Evolutionary conservation across 2,797 vertebrate genomes (phyloP).

Genomic region (Enteromius trimaculatus): DNA sequence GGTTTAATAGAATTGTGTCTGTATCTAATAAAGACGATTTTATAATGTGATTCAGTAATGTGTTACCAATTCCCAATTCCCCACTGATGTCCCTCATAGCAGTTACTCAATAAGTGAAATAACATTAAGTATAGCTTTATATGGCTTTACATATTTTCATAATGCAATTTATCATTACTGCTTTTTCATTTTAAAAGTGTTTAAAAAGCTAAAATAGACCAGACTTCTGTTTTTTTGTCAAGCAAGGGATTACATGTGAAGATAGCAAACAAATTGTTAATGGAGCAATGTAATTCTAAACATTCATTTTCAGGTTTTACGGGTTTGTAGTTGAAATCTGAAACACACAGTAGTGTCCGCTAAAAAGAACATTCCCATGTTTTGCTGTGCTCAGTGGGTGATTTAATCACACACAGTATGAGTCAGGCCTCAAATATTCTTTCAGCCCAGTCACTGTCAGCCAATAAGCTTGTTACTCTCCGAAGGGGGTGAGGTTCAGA

Average conservation of each 20-base stretch:
- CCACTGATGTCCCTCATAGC: not conserved
- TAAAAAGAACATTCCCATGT: constrained; percentile 32
- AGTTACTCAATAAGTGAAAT: not conserved
- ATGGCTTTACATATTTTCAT: not conserved
- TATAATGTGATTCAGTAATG: constrained; percentile 5
- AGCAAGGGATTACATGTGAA: not conserved
- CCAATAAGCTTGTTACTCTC: not conserved
- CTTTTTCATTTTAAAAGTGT: not conserved
- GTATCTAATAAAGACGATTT: constrained; percentile 13
- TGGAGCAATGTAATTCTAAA: not conserved
- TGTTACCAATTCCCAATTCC: not conserved
- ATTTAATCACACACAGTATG: constrained; percentile 26
- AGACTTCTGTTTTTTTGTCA: not conserved
- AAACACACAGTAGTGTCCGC: not conserved
- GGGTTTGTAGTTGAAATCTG: not conserved
- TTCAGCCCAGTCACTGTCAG: not conserved
- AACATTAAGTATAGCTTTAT: not conserved
- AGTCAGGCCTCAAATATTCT: constrained; percentile 6
- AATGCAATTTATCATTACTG: not conserved
- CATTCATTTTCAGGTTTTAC: not conserved
- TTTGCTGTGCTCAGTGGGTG: constrained; percentile 18
- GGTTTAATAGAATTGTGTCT: constrained; percentile 19
- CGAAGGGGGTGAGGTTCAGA: not conserved
- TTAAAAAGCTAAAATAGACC: not conserved
- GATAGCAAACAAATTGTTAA: not conserved